Evolutionary conservation across 2,797 vertebrate genomes (phyloP).

Genomic region (Notamacropus eugenii): DNA sequence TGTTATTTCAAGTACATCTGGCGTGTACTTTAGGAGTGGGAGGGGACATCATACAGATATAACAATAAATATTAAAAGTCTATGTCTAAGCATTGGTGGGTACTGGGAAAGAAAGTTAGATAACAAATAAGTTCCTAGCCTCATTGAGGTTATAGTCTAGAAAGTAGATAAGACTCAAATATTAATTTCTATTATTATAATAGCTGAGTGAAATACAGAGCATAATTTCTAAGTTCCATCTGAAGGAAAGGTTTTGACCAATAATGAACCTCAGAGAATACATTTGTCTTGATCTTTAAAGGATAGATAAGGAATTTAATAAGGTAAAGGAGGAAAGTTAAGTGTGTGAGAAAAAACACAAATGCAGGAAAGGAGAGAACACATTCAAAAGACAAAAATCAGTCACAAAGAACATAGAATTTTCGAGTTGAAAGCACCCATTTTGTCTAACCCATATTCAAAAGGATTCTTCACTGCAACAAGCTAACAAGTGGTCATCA

Average conservation of each 20-base stretch:
- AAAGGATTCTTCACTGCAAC: neutral
- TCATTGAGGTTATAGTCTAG: neutral
- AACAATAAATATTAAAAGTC: neutral
- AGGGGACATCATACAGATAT: neutral
- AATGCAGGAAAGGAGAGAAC: neutral
- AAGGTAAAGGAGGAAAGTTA: neutral
- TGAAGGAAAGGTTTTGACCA: neutral
- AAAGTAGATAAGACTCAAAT: neutral
- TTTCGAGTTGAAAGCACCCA: neutral
- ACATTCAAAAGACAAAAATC: neutral
- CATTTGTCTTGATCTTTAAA: neutral
- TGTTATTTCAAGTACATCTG: neutral
- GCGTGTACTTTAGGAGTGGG: too few species aligned
- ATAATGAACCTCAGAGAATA: neutral
- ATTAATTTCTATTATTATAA: neutral
- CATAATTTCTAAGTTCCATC: neutral
- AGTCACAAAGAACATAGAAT: neutral
- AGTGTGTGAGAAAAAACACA: neutral
- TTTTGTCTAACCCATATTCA: neutral
- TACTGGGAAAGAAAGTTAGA: neutral
- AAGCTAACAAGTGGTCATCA: neutral
- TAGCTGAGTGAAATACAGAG: neutral
- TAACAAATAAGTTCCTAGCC: neutral
- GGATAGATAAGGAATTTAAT: neutral
- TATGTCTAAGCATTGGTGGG: neutral